Evolutionary conservation across 2,797 vertebrate species (phyloP).

Genomic region (Sebastes kiyomatsui): DNA sequence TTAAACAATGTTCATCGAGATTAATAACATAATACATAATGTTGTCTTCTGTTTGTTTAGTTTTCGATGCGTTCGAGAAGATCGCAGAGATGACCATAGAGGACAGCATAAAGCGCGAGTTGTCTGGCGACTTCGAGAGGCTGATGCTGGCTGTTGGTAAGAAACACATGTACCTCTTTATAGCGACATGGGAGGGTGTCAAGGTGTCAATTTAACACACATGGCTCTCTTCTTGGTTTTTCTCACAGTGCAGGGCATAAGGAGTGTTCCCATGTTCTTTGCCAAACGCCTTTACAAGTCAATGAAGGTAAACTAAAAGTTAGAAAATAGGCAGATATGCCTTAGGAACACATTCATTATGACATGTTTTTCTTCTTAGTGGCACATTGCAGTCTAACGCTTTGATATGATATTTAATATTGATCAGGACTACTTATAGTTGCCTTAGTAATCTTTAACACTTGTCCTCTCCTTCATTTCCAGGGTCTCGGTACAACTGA

Average conservation of each 20-base stretch:
- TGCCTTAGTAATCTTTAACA: background rate
- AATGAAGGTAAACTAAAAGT: constrained; percentile 89
- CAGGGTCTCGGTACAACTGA: constrained; percentile 96
- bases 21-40: background rate
- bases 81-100: constrained; percentile 90
- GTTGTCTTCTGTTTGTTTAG: constrained; percentile 68
- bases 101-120: constrained; percentile 92
- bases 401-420: too few species aligned
- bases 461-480: constrained; percentile 3
- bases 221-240: background rate
- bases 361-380: background rate
- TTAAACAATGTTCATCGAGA: background rate
- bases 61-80: constrained; percentile 94
- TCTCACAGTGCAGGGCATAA: constrained; percentile 89
- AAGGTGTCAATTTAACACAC: background rate
- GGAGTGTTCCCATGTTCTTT: constrained; percentile 92
- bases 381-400: too few species aligned
- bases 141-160: constrained; percentile 96
- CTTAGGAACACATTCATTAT: background rate
- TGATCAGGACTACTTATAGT: background rate
- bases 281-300: constrained; percentile 94
- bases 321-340: background rate
- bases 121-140: constrained; percentile 96
- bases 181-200: background rate
- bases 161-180: constrained; percentile 26